Evolutionary conservation across 2,797 vertebrate genomes (phyloP).

Genomic region (Aselliscus stoliczkanus): DNA sequence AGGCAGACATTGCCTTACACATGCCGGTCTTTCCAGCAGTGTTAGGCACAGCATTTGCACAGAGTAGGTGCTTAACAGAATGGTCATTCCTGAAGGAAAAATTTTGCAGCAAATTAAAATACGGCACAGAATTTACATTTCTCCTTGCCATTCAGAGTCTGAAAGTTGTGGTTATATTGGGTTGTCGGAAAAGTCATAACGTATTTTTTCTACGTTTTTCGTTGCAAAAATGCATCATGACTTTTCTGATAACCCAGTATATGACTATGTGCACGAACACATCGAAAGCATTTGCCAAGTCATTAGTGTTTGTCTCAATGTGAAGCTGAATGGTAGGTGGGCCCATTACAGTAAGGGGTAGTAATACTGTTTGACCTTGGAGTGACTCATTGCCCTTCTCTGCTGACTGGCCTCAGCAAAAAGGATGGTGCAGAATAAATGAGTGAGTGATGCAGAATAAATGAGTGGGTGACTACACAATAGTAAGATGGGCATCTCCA

Average conservation of each 20-base stretch:
- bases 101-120: neutral
- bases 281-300: conserved; percentile 87
- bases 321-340: conserved; percentile 92
- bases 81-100: neutral
- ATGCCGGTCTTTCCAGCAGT: neutral
- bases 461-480: neutral
- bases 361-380: conserved; percentile 87
- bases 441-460: neutral
- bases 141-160: conserved; percentile 31
- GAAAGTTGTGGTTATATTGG: conserved; percentile 69
- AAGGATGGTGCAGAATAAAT: too few species aligned
- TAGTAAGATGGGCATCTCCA: neutral
- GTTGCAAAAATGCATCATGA: too few species aligned
- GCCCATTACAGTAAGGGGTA: conserved; percentile 87
- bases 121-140: conserved; percentile 1
- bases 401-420: conserved; percentile 79
- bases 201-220: too few species aligned
- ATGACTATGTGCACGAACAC: conserved; percentile 75
- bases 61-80: neutral
- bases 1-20: neutral
- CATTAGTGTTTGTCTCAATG: conserved; percentile 89
- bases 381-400: conserved; percentile 83
- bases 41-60: neutral
- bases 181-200: too few species aligned
- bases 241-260: too few species aligned